Base-by-base conservation (phyloP, 2,113 vertebrate genomes). In the Alethe diademata region DNA sequence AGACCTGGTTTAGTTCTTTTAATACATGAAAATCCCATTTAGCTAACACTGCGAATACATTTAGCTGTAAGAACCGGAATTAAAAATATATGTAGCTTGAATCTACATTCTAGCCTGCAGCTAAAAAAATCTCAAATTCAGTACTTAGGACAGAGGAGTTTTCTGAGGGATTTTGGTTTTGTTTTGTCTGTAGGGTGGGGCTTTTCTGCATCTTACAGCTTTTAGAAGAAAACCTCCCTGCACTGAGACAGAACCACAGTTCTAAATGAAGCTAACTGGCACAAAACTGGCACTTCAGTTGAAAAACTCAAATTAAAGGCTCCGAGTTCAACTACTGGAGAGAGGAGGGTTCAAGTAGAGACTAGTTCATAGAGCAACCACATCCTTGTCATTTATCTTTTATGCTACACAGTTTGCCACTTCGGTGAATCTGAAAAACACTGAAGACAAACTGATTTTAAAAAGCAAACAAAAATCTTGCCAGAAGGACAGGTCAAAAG, bases 91-190 rank as follows among this genome's bases (percentile, higher is more conserved):
- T 3, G 6, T 40, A 78, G 35, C 29, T 80, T 70, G 35, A 93
- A 87, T 40, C n/a, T 33, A 22, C 66, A 72, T 69, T 86, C 76
- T 79, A 89, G 87, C 45, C 61, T 83, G 80, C 45, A 79, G 70
- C 31, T 76, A 82, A 83, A 48, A 96, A 94, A 94, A 57, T 61
- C 57, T 51, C 85, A 61, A 94, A 95, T 97, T 97, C 95, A 97
- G 92, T 93, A 97, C 93, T 89, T 91, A 93, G 96, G 92, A 96
- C 96, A 97, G 92, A 96, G 94, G 76, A 94, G 71, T 74, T 91
- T 95, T 74, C 74, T 67, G 60, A 88, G 29, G 31, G 11, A 86
- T 76, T 86, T 95, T 76, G 67, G 62, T 74, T 96, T 94, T 35
- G 66, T 71, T 95, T 93, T 36, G 24, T 64, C 85, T 75, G 19